These are phyloP conservation scores for Brassicogethes aeneus DNA, from an alignment of 2,888 invertebrate genomes.

Conservation along the genomic window DNA sequence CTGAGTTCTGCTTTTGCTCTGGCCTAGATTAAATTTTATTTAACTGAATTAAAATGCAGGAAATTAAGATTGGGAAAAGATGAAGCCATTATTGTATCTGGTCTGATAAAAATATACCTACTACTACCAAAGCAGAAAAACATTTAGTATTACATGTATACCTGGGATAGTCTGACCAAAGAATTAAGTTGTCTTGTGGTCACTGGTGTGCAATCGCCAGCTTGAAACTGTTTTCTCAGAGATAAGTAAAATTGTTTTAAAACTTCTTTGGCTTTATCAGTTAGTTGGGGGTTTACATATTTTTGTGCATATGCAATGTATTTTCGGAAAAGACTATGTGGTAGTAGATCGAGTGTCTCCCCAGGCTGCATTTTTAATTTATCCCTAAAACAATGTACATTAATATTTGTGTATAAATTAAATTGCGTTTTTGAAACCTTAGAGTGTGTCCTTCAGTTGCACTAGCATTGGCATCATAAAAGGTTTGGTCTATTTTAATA, in stretches of 20 bases:
- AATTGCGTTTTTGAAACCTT: not conserved
- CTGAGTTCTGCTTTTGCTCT: slow-evolving; percentile 81
- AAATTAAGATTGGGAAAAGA: too few species aligned
- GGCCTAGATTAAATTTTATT: slow-evolving; percentile 47
- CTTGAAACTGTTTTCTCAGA: slow-evolving; percentile 59
- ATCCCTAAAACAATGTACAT: slow-evolving; percentile 42
- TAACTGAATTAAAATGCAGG: too few species aligned
- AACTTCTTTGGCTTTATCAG: slow-evolving; percentile 58
- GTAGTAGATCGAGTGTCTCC: slow-evolving; percentile 62
- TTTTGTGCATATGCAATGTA: slow-evolving; percentile 87
- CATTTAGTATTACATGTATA: slow-evolving; percentile 24
- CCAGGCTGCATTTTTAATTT: slow-evolving; percentile 50
- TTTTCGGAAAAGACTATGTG: slow-evolving; percentile 70
- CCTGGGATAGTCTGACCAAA: slow-evolving; percentile 73
- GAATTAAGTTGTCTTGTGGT: slow-evolving; percentile 86
- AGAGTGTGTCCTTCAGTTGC: not conserved
- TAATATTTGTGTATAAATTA: not conserved
- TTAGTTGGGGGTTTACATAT: slow-evolving; percentile 75
- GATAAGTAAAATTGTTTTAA: slow-evolving; percentile 75
- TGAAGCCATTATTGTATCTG: too few species aligned
- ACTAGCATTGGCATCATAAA: not conserved
- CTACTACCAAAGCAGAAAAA: too few species aligned
- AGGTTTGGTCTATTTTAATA: slow-evolving; percentile 7
- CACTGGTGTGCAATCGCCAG: slow-evolving; percentile 64
- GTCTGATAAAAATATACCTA: too few species aligned